A percentile compares a stretch with the other conserved stretches of the same genome.
Conservation (phyloP, 1,140 invertebrate genomes). For the Dreissena polymorpha region DNA sequence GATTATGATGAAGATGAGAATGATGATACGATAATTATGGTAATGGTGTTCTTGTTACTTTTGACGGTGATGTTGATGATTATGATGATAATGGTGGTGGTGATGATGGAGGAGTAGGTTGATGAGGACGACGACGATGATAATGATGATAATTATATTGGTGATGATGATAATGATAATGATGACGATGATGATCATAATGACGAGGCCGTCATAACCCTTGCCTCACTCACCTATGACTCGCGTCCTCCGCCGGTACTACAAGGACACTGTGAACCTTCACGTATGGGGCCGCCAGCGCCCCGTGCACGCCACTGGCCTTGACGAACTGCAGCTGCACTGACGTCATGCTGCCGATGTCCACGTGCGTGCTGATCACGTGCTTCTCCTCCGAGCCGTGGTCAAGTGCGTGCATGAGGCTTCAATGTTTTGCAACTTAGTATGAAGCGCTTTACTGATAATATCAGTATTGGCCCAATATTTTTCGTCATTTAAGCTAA, state of each 20-base stretch:
- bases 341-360: constrained; percentile 38
- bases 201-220: not conserved
- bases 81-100: not conserved
- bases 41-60: no score
- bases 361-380: constrained; percentile 27
- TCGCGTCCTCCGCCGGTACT: constrained; percentile 15
- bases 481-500: no score
- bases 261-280: constrained; percentile 38
- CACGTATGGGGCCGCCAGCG: constrained; percentile 1
- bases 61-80: no score
- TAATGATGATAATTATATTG: not conserved
- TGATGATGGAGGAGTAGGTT: not conserved
- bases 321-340: constrained; percentile 40
- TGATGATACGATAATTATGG: no score
- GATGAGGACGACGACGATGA: not conserved
- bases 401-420: constrained; percentile 30
- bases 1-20: no score
- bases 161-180: not conserved
- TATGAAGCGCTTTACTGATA: no score
- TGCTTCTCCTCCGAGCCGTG: constrained; percentile 32
- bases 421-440: not conserved
- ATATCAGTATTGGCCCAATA: no score
- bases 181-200: not conserved
- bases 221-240: not conserved
- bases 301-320: constrained; percentile 13